phyloP scores from a whole-genome alignment of 2,888 invertebrate genomes.

The Rhimphoctona megacephalus region DNA sequence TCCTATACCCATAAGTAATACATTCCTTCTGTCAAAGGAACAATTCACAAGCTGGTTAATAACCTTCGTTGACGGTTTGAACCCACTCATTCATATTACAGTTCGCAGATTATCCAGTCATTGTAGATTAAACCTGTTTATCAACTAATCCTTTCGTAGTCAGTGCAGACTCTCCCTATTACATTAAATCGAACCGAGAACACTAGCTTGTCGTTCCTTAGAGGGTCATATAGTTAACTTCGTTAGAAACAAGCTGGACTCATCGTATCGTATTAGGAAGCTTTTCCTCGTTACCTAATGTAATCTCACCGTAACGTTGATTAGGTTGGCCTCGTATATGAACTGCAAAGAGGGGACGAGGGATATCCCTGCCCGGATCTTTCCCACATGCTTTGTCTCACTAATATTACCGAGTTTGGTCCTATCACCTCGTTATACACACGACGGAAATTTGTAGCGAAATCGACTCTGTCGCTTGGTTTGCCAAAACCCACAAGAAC shows the following conservation, averaged over 20 bases:
- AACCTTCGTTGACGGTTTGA: not conserved
- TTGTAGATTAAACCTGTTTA: conserved; percentile 1
- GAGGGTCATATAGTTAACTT: conserved; percentile 37
- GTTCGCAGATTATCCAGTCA: not conserved
- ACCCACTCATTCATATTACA: not conserved
- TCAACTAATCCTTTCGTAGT: conserved; percentile 7
- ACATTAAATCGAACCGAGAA: not conserved
- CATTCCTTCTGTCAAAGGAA: not conserved
- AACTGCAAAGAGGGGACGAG: conserved; percentile 7
- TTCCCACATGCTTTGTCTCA: conserved; percentile 6
- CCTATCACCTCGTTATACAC: conserved; percentile 45
- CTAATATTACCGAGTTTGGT: not conserved
- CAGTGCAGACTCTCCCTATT: not conserved
- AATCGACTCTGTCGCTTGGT: conserved; percentile 8
- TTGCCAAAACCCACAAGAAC: conserved; percentile 2
- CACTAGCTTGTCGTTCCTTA: conserved; percentile 5
- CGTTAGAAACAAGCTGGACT: conserved; percentile 55
- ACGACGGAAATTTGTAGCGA: conserved; percentile 9
- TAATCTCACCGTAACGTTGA: conserved; percentile 67
- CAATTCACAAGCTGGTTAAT: not conserved
- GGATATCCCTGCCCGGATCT: not conserved
- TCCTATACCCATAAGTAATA: not conserved
- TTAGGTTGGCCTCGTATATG: conserved; percentile 47
- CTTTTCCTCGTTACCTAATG: conserved; percentile 63
- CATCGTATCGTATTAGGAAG: conserved; percentile 53